Base-by-base conservation (phyloP, 2,113 vertebrate genomes). In the Pelusios castaneus region DNA sequence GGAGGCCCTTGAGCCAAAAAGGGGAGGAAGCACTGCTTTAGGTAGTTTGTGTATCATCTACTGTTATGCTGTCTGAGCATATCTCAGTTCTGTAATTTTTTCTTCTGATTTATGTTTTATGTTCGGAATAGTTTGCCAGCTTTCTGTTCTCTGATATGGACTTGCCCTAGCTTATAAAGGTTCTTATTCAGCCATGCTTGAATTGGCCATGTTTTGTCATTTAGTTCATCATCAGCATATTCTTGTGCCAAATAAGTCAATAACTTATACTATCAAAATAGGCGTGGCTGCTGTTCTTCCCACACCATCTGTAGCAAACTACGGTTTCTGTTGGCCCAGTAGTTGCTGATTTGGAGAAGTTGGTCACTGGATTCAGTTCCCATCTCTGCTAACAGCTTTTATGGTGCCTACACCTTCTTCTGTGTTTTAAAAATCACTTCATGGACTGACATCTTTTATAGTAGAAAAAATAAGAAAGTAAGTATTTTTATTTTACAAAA, bases 161-260 rank as follows among this genome's bases (percentile, higher is more conserved):
- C n/a, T 38, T 70, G 17, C 56, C 41, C 6, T 70, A 77, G 19
- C 0, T 0, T 6, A 88, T 76, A 9, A 78, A 34, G 22, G 31
- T 52, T n/a, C n/a, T 22, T 0, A 0, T 84, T 43, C 34, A 41
- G 2, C 51, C 85, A 2, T 49, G 63, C 67, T 63, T 38, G 6
- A 27, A 24, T 76, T 82, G 38, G 78, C 34, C 43, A 41, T 47
- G 29, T 75, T 82, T 88, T 79, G 12, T 41, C 79, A 67, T n/a
- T 43, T 58, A 93, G 49, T 3, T 60, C 41, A 21, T 38, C 29
- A 49, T 31, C 24, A 80, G 51, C 38, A 38, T 11, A 78, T 58
- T 83, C 19, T n/a, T 88, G 38, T 8, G 45, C 3, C 13, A 80
- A 34, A 3, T 29, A 31, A 86, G 7, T 38, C 41, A 0, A 86